Percentiles rank a stretch among this genome's conserved stretches.
These are phyloP conservation scores for Odontophorus gujanensis DNA, from an alignment of 2,113 vertebrate genomes.

Conservation along the genomic window DNA sequence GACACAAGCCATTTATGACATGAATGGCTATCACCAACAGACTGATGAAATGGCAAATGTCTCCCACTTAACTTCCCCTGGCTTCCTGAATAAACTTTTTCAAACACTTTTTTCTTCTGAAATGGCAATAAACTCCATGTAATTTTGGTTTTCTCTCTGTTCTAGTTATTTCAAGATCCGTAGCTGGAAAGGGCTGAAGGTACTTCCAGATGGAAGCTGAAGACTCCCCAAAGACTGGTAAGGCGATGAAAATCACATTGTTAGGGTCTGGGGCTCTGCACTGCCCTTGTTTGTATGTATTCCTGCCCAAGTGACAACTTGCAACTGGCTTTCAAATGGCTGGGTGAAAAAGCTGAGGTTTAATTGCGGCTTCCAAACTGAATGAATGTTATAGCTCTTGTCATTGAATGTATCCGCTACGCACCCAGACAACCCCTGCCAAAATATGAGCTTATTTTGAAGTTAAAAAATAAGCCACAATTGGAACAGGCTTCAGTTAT, in stretches of 20 bases:
- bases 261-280: constrained; percentile 46
- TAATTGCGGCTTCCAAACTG: constrained; percentile 82
- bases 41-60: constrained; percentile 79
- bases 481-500: constrained; percentile 11
- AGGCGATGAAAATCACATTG: constrained; percentile 78
- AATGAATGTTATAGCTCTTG: constrained; percentile 80
- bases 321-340: constrained; percentile 65
- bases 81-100: constrained; percentile 80
- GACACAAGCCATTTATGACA: constrained; percentile 83
- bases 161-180: constrained; percentile 69
- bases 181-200: constrained; percentile 53
- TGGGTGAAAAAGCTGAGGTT: constrained; percentile 73
- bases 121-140: constrained; percentile 71
- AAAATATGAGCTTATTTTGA: constrained; percentile 9
- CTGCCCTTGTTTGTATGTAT: constrained; percentile 74
- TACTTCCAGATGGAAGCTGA: constrained; percentile 66
- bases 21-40: constrained; percentile 79
- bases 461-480: constrained; percentile 46
- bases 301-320: constrained; percentile 77
- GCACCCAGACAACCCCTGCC: constrained; percentile 24
- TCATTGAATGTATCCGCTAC: constrained; percentile 4
- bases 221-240: constrained; percentile 55
- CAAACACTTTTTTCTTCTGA: constrained; percentile 71
- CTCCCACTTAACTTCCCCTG: constrained; percentile 79
- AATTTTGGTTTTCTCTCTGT: constrained; percentile 78